Evolutionary conservation across 2,797 vertebrate species (phyloP), one percentile per base, ranked within the genome.

Genomic region (Balearica regulorum): DNA sequence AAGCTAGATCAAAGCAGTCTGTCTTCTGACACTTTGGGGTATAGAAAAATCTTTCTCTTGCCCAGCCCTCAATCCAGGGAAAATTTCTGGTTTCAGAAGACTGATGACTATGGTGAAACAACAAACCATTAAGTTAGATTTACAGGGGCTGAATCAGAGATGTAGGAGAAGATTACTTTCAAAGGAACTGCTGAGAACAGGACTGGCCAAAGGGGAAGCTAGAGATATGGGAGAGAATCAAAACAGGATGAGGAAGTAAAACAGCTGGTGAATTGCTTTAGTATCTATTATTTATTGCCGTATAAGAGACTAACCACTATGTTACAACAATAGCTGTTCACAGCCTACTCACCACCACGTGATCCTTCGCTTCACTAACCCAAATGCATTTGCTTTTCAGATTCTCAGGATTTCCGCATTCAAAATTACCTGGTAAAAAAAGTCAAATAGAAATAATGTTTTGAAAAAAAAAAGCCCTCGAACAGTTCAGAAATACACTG

Each of bases 371-470:
- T 84, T 98, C 98, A 81, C 25, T 69, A 61, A 98, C 83, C 69
- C 98, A 98, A 68, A 98, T 95, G 93, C 98, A 98, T 90, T 98
- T 98, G 95, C 98, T 98, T 87, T 98, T 98, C 10, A 98, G 95
- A 82, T 98, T 98, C 70, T 98, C 98, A 24, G 98, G 98, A 82
- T 98, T 98, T 89, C 98, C 98, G 70, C 98, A 98, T 83, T 98
- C 98, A 96, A 98, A 98, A 96, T 97, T 98, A 96, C 98, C 98
- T 98, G 95, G 84, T 70, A 76, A 69, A 69, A 44, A 44, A 83
- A 88, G 53, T 69, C 37, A 89, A 80, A 93, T 0, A 75, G 75
- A 95, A 94, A 73, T 41, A 33, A 48, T 11, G 16, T 93, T 84
- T 94, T 48, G 51, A 21, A 55, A 69, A 58, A 68, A 87, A 83